Evolutionary conservation across 2,797 vertebrate species (phyloP).

Genomic region (Lacerta bilineata): DNA sequence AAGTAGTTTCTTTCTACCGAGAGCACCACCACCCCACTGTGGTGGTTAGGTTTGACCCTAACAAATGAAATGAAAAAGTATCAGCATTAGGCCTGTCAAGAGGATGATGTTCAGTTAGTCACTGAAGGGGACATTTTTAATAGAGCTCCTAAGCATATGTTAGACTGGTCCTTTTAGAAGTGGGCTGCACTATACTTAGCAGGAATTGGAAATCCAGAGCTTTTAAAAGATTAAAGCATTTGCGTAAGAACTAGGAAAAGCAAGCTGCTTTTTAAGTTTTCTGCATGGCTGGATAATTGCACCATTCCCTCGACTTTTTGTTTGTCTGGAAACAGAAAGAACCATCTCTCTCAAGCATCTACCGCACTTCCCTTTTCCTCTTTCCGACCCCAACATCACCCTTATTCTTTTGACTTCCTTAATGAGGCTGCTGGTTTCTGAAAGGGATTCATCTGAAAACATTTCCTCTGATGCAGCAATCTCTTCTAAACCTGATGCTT

Average conservation of each 20-base stretch:
- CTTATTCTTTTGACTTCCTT: slow-evolving; percentile 5
- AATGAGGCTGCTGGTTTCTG: background rate
- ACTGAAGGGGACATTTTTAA: background rate
- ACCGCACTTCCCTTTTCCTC: background rate
- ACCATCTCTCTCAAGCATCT: slow-evolving; percentile 30
- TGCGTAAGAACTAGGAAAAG: background rate
- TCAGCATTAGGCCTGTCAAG: background rate
- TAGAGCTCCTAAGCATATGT: background rate
- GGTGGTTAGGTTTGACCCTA: background rate
- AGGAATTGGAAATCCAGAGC: background rate
- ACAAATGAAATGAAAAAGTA: background rate
- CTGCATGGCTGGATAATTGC: slow-evolving; percentile 41
- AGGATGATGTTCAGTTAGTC: background rate
- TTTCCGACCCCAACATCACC: background rate
- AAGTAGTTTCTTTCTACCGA: background rate
- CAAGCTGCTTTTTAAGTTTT: background rate
- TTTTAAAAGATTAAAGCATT: slow-evolving; percentile 12
- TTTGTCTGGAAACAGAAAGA: slow-evolving; percentile 2
- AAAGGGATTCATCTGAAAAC: background rate
- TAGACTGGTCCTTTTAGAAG: background rate
- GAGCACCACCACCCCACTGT: background rate
- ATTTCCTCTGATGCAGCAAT: slow-evolving; percentile 38
- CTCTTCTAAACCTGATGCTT: slow-evolving; percentile 7
- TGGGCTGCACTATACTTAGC: background rate
- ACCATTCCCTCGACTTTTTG: slow-evolving; percentile 40